A percentile compares a stretch with the other conserved stretches of the same genome.
phyloP scores from a whole-genome alignment of 1,140 invertebrate genomes.

The Apis laboriosa region DNA sequence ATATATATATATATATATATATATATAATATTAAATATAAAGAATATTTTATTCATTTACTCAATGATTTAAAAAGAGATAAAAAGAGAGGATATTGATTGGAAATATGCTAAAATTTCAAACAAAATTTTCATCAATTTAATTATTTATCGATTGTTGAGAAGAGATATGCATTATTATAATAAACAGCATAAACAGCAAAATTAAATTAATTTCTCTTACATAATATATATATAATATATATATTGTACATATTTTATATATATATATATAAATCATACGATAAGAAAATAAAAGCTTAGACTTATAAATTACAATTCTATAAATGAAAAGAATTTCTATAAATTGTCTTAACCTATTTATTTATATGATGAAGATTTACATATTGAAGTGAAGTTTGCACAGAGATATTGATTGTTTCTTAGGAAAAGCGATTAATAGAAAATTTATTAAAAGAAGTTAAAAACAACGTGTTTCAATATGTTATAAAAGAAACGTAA shows the following conservation, averaged over 20 bases:
- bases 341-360: background rate
- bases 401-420: slow-evolving; percentile 25
- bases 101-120: background rate
- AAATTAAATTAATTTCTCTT: too few species aligned
- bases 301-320: background rate
- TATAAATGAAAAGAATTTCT: background rate
- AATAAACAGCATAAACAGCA: too few species aligned
- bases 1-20: background rate
- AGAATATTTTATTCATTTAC: background rate
- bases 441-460: slow-evolving; percentile 31
- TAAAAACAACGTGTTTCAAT: background rate
- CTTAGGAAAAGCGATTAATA: slow-evolving; percentile 48
- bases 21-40: background rate
- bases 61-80: background rate
- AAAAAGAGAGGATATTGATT: background rate
- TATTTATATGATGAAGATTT: background rate
- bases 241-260: too few species aligned
- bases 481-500: background rate
- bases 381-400: background rate
- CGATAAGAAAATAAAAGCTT: background rate
- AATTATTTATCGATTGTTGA: background rate
- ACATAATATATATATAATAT: background rate
- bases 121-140: background rate
- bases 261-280: background rate
- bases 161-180: background rate